Evolutionary conservation across 2,888 invertebrate species (phyloP).

Genomic region (Chalcosyrphus nemorum): DNA sequence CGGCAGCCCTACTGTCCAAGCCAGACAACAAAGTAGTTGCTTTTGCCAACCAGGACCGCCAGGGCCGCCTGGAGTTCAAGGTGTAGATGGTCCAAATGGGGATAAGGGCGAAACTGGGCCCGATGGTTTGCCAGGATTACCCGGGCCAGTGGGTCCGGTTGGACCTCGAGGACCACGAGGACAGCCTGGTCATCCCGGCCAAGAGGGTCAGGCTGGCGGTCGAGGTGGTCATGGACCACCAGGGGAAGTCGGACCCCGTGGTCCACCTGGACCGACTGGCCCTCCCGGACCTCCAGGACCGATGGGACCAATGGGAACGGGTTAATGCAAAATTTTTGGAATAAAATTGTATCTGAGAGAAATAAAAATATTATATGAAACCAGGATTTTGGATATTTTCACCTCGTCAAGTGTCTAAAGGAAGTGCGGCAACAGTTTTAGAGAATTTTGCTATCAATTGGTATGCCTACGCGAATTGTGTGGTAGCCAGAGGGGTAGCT

Average conservation of each 20-base stretch:
- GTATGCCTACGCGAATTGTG: no score
- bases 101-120: not conserved
- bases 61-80: not conserved
- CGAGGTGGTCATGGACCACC: not conserved
- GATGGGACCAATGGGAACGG: not conserved
- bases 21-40: not conserved
- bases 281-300: not conserved
- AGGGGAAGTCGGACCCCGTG: not conserved
- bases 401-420: no score
- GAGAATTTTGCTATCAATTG: no score
- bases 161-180: not conserved
- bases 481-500: no score
- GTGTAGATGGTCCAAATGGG: not conserved
- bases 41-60: not conserved
- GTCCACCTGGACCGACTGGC: not conserved
- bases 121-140: not conserved
- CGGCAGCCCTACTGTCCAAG: not conserved
- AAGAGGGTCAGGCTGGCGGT: not conserved
- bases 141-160: not conserved
- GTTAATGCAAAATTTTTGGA: no score
- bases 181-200: not conserved
- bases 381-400: no score
- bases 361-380: no score
- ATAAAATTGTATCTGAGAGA: not conserved
- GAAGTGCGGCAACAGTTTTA: no score